Conservation (phyloP, 2,113 vertebrate genomes). For the Xiphophorus couchianus region DNA sequence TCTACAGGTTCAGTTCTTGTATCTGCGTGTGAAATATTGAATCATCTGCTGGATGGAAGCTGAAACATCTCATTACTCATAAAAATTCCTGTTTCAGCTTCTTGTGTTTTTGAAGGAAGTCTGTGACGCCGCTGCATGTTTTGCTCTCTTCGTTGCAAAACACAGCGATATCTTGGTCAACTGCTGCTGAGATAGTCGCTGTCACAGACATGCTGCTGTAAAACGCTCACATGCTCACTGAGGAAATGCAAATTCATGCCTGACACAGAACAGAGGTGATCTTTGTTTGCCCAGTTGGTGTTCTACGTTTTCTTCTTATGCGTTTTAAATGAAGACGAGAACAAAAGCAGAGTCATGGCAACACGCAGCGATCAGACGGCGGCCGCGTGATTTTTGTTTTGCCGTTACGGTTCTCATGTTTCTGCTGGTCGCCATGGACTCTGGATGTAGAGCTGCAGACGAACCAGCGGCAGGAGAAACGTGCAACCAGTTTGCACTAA, state of each 20-base stretch:
- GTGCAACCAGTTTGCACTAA: not conserved
- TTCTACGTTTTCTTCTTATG: not conserved
- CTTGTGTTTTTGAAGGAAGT: not conserved
- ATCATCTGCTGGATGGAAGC: not conserved
- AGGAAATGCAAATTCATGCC: constrained; percentile 44
- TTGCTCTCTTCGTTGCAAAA: not conserved
- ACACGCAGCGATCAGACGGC: not conserved
- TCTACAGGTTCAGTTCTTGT: too few species aligned
- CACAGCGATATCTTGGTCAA: not conserved
- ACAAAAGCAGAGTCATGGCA: not conserved
- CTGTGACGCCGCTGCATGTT: not conserved
- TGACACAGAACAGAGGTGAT: constrained; percentile 38
- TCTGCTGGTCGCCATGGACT: not conserved
- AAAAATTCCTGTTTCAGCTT: not conserved
- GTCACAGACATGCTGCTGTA: constrained; percentile 12
- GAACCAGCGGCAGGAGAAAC: not conserved
- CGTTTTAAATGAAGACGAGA: not conserved
- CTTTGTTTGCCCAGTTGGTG: constrained; percentile 7
- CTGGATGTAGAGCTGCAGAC: not conserved
- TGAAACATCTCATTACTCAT: not conserved
- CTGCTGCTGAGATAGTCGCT: not conserved
- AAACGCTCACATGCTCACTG: not conserved
- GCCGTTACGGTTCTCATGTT: not conserved
- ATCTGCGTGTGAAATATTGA: too few species aligned
- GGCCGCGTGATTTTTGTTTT: not conserved